Evolutionary conservation across 92 coral and sea anemone genomes (phyloP).

Genomic region (Parazoanthus swiftii): DNA sequence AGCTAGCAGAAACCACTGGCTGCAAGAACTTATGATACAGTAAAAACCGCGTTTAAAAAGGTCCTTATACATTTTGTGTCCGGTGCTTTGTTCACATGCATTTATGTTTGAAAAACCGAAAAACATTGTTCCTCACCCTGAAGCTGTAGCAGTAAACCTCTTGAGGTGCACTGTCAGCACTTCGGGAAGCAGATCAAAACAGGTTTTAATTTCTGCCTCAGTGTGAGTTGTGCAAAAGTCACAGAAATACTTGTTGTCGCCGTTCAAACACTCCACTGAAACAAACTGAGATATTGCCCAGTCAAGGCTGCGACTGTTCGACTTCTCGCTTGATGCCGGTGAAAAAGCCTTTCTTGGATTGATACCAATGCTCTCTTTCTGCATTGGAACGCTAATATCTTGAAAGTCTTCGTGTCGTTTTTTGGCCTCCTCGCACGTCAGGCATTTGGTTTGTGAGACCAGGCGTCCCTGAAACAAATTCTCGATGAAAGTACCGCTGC

Average conservation of each 20-base stretch:
- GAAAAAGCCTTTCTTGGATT: conserved; percentile 65
- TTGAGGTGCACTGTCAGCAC: conserved; percentile 88
- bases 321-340: conserved; percentile 75
- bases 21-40: no score
- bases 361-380: conserved; percentile 57
- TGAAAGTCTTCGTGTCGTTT: conserved; percentile 85
- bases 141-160: conserved; percentile 76
- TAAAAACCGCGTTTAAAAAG: no score
- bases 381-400: conserved; percentile 96
- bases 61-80: no score
- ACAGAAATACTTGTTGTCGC: conserved; percentile 95
- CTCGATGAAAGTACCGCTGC: conserved; percentile 40
- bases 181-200: conserved; percentile 88
- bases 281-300: conserved; percentile 99
- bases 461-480: conserved; percentile 84
- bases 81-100: no score
- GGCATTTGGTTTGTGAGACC: conserved; percentile 83
- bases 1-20: no score
- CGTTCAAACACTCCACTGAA: conserved; percentile 78
- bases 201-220: conserved; percentile 90
- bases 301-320: conserved; percentile 54
- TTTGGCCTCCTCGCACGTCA: conserved; percentile 89
- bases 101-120: no score
- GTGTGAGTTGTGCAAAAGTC: conserved; percentile 85
- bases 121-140: conserved; percentile 65